These are phyloP conservation scores for Neolamprologus ventralis DNA, from an alignment of 2,113 vertebrate species.

Conservation along the genomic window DNA sequence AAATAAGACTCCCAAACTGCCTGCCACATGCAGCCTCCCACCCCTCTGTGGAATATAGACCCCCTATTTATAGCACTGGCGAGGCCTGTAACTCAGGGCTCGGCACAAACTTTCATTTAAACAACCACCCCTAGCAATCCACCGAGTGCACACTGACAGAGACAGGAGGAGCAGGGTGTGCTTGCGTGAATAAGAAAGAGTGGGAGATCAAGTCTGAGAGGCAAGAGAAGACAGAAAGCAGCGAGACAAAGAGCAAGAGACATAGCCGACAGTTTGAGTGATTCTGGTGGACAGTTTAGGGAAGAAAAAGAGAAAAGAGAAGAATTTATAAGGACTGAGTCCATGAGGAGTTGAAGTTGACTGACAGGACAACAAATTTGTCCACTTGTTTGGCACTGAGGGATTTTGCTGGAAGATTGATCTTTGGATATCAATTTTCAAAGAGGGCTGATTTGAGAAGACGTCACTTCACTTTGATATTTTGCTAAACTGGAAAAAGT, in stretches of 20 bases:
- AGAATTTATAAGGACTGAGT: neutral
- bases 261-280: neutral
- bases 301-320: neutral
- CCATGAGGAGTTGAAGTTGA: slow-evolving; percentile 7
- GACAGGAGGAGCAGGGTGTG: slow-evolving; percentile 21
- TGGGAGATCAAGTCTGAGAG: slow-evolving; percentile 8
- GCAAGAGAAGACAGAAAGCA: neutral
- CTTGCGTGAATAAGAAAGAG: neutral
- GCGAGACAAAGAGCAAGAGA: slow-evolving; percentile 5
- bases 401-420: slow-evolving; percentile 19
- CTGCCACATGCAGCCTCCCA: slow-evolving; percentile 65
- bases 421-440: neutral
- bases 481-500: slow-evolving; percentile 2
- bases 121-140: slow-evolving; percentile 38
- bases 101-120: slow-evolving; percentile 57
- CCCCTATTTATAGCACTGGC: slow-evolving; percentile 74
- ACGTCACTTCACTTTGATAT: neutral
- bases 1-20: slow-evolving; percentile 62
- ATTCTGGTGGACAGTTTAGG: neutral
- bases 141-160: slow-evolving; percentile 12
- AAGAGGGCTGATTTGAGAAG: neutral
- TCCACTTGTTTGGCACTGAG: slow-evolving; percentile 21
- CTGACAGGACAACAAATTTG: slow-evolving; percentile 13
- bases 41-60: slow-evolving; percentile 71
- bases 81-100: slow-evolving; percentile 55